Base-by-base conservation (phyloP, 1,140 invertebrate genomes). In the Himalopsyche phryganea region DNA sequence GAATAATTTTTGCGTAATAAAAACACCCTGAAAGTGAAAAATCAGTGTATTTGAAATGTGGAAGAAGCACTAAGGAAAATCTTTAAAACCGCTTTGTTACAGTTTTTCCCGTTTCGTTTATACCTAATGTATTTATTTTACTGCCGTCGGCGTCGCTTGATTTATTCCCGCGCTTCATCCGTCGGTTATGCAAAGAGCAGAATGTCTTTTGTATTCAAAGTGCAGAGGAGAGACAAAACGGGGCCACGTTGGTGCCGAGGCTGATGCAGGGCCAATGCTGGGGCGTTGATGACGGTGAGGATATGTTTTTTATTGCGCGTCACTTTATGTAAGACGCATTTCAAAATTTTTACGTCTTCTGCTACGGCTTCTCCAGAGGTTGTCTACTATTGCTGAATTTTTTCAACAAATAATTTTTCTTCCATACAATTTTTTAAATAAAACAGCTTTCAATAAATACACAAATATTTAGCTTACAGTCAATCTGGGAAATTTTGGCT, bases 221-320 rank as follows among this genome's bases (percentile, higher is more conserved):
- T 55, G 36, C 35, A 40, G 36, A 41, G 46, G 40, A 28, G 23
- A 3, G 23, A 57, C 54, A 57, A 44, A 57, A 49, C 33, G 44
- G 53, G 15, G 35, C 7, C n/a, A n/a, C 38, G 42, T 7, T 15
- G n/a, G n/a, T n/a, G n/a, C n/a, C n/a, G n/a, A n/a, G n/a, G 20
- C 6, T 19, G 7, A 15, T 20, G 4, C 40, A 11, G 6, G 9
- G 6, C 36, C 23, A 54, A 23, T 18, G n/a, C 46, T 18, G 20
- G 41, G 54, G 23, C 36, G 33, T 18, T 50, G 54, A 57, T 57
- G 54, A 57, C 38, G 46, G 17, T 38, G 33, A 13, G 47, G 54
- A 57, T 57, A 50, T 57, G 54, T 57, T 57, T 57, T 55, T 57
- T 57, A 57, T 50, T 35, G 48, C 54, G 20, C 45, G 36, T 57